Evolutionary conservation across 2,797 vertebrate genomes (phyloP).

Genomic region (Bryconaethiops microstoma): DNA sequence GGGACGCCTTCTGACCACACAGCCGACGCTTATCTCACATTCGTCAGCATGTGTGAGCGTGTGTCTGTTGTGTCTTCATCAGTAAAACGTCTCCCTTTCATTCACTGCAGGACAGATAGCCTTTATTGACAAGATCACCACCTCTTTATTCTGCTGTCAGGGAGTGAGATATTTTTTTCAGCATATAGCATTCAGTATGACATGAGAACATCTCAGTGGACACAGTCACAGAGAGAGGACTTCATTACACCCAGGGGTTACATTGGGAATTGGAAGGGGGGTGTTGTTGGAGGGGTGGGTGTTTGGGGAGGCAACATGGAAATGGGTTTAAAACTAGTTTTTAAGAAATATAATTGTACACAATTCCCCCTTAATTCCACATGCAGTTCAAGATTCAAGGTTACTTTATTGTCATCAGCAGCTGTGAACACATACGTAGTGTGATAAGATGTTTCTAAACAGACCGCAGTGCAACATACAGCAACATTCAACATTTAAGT

Average conservation of each 20-base stretch:
- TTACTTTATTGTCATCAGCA: too few relatives aligned
- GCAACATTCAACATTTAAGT: too few relatives aligned
- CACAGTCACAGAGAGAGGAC: not conserved
- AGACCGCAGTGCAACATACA: too few relatives aligned
- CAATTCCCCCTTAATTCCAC: too few relatives aligned
- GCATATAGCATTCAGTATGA: not conserved
- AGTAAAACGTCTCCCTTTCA: slow-evolving; percentile 7
- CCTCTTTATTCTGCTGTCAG: slow-evolving; percentile 6
- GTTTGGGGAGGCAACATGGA: too few relatives aligned
- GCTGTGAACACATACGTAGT: too few relatives aligned
- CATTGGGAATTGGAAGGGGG: not conserved
- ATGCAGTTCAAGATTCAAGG: too few relatives aligned
- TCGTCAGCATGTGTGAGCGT: slow-evolving; percentile 38
- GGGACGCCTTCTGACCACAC: slow-evolving; percentile 36
- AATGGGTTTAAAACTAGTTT: too few relatives aligned
- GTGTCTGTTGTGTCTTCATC: slow-evolving; percentile 33
- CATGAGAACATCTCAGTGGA: not conserved
- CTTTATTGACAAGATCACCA: slow-evolving; percentile 24
- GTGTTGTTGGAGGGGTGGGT: too few relatives aligned
- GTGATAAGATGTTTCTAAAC: too few relatives aligned
- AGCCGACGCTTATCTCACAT: slow-evolving; percentile 30
- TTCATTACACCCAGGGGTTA: not conserved
- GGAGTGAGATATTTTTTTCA: not conserved
- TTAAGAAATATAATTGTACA: too few relatives aligned
- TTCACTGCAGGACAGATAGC: slow-evolving; percentile 16